Base-by-base conservation (phyloP, 2,797 vertebrate genomes). In the Discoglossus pictus region DNA sequence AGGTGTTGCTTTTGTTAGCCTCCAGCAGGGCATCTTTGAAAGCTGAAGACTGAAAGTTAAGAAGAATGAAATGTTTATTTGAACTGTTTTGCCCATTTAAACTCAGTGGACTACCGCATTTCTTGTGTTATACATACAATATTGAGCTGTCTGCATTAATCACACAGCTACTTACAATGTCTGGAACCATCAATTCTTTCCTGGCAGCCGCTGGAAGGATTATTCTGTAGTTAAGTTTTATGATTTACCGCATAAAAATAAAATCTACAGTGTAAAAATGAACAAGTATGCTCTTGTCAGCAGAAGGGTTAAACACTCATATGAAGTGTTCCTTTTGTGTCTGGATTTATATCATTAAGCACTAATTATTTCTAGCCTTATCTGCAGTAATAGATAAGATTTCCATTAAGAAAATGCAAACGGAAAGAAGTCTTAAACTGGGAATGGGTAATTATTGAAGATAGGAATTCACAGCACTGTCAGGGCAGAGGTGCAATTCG, bases 291-390 rank as follows among this genome's bases (percentile, higher is more conserved):
- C 27, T 31, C 27, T 8, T 31, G 27, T 31, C 27, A 31, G 27
- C 48, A 24, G 10, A 44, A 23, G 23, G 38, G 38, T 43, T 64
- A 51, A 63, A 23, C 4, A 18, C 13, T 31, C 6, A 35, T 20
- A 58, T 39, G 17, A 47, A 38, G 43, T 24, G 23, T 20, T 21
- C 13, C 18, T 44, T 23, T 59, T 58, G 68, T 52, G 43, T 10
- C 18, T 18, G 36, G n/a, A 18, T 64, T 58, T 63, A 23, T 43
- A 62, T 80, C 54, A 2, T 56, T 11, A 65, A 72, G 64, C 61
- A 16, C 77, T 86, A 78, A 83, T 86, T 82, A 87, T 78, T 82
- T 69, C 53, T 58, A 43, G 56, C 75, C 63, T 79, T 75, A 83
- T 82, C 81, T 76, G 77, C 1, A 0, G 63, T 48, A 44, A 16